Evolutionary conservation across 1,140 invertebrate genomes (phyloP), one percentile per base, ranked within the genome.

Genomic region (Drosophila gunungcola): DNA sequence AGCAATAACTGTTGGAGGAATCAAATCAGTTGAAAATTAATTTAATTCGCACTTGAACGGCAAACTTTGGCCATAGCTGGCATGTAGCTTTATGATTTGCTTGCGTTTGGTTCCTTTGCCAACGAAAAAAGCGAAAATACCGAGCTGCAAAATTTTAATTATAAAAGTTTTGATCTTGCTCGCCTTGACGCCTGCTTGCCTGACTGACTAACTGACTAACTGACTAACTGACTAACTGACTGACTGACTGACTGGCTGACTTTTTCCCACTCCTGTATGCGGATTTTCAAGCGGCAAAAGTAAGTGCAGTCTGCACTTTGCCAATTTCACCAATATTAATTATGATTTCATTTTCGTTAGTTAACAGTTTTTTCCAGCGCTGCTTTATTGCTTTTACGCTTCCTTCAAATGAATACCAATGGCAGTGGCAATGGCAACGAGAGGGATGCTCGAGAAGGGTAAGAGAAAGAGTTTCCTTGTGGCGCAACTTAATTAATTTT

Each of bases 1-100:
- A 48, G 67, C 49, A 29, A 70, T 70, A 88, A 80, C 52, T 81
- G 86, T 73, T 75, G 57, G 42, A 64, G 64, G 73, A 73, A 82
- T 89, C 84, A 89, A 90, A 89, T 89, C 84, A 84, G 84, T 63
- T 89, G 84, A 89, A 89, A 89, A 84, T 89, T 89, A 89, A 89
- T 89, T 89, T 89, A 89, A 89, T 89, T 89, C 84, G 61, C 80
- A 84, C 77, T 85, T 80, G 62, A 56, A 64, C 55, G 64, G 56
- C 51, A 83, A 89, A 89, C 48, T 80, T 89, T 83, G 52, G 42
- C 74, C 49, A 70, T 83, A 49, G 42, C 74, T 53, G 75, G 63
- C 57, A 69, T 88, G 67, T 85, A 77, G 84, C 80, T 74, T 89
- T 90, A 84, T 90, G 80, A 78, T 85, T 80, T 85, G 68, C 53